Conservation (phyloP, 2,888 invertebrate species). For the Acanthococcus lagerstroemiae region DNA sequence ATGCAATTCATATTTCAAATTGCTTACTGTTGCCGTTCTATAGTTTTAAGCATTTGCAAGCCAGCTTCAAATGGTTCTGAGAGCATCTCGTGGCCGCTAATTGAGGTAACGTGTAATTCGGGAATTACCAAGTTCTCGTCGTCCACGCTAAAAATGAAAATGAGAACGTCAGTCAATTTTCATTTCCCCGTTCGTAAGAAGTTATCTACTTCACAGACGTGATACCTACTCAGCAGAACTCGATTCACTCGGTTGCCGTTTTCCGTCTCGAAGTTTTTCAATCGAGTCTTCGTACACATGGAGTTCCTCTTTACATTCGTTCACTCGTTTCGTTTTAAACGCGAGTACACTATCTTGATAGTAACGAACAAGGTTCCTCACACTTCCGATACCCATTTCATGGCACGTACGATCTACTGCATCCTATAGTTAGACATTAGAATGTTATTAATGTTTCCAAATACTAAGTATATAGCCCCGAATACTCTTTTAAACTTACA, state of each 20-base stretch:
- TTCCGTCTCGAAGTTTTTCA: slow-evolving; percentile 8
- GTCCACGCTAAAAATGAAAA: slow-evolving; percentile 3
- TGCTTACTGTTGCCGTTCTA: slow-evolving; percentile 20
- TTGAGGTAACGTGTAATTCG: slow-evolving; percentile 18
- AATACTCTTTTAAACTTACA: background rate
- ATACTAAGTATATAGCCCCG: too few species aligned
- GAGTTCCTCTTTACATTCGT: slow-evolving; percentile 6
- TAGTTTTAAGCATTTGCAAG: slow-evolving; percentile 22
- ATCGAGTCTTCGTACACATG: slow-evolving; percentile 2
- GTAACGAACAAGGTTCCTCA: slow-evolving; percentile 10
- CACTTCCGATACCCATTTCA: slow-evolving; percentile 24
- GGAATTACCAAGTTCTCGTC: slow-evolving; percentile 15
- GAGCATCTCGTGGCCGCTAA: slow-evolving; percentile 2
- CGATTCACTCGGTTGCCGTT: slow-evolving; percentile 3
- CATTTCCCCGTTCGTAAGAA: background rate
- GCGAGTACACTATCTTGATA: slow-evolving; percentile 17
- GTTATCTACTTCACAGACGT: background rate
- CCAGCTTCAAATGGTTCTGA: slow-evolving; percentile 23
- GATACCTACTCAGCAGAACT: background rate
- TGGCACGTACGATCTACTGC: slow-evolving; percentile 22
- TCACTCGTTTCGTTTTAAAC: slow-evolving; percentile 9
- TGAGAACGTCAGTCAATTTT: background rate
- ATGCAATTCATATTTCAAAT: background rate
- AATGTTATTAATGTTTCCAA: too few species aligned
- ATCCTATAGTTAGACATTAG: slow-evolving; percentile 9